phyloP scores from a whole-genome alignment of 2,888 invertebrate genomes.

The Panopea generosa region DNA sequence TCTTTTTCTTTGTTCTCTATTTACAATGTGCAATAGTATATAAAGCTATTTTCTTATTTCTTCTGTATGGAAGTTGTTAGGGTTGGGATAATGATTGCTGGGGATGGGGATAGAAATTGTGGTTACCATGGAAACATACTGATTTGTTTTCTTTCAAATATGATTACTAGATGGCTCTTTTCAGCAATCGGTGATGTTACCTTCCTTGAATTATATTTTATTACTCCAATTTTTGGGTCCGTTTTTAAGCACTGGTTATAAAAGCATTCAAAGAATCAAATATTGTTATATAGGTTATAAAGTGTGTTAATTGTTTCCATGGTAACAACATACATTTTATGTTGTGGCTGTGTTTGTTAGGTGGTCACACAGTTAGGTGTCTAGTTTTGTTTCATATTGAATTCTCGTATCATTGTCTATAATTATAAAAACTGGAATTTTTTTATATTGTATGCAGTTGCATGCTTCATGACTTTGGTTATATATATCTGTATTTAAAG shows the following conservation, averaged over 20 bases:
- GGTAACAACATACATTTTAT: slow-evolving; percentile 31
- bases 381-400: slow-evolving; percentile 57
- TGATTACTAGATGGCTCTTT: no score
- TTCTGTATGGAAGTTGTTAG: not conserved
- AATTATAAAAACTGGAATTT: not conserved
- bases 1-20: not conserved
- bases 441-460: not conserved
- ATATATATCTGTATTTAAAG: not conserved
- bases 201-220: no score
- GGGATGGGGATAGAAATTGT: not conserved
- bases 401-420: not conserved
- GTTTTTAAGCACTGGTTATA: no score
- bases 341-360: slow-evolving; percentile 43
- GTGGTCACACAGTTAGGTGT: slow-evolving; percentile 36
- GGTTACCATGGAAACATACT: slow-evolving; percentile 14
- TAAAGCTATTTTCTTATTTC: slow-evolving; percentile 10
- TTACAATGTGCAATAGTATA: slow-evolving; percentile 16
- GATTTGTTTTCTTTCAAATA: not conserved
- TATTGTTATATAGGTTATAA: no score
- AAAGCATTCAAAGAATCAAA: no score
- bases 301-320: slow-evolving; percentile 16
- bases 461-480: not conserved
- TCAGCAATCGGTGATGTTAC: no score
- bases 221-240: no score
- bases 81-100: not conserved